phyloP scores from a whole-genome alignment of 2,113 vertebrate species.

The Scopus umbretta region DNA sequence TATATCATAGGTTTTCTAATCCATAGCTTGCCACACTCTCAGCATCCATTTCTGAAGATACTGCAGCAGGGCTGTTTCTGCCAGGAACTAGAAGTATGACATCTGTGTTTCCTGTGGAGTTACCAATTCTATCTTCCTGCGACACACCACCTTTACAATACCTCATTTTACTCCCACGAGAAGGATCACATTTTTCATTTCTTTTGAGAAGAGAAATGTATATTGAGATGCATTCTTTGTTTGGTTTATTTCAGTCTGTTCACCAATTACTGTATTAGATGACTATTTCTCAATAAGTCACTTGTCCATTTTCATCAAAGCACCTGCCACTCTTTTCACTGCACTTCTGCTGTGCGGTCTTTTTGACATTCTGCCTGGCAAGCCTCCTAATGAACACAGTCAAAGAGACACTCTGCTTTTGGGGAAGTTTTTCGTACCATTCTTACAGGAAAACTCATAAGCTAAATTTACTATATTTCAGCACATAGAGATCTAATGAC shows the following conservation, averaged over 20 bases:
- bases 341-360: rapidly evolving
- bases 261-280: neutral
- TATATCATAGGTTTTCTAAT: neutral
- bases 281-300: neutral
- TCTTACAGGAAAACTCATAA: neutral
- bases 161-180: neutral
- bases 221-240: neutral
- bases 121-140: neutral
- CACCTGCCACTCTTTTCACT: neutral
- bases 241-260: neutral
- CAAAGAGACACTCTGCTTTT: neutral
- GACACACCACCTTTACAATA: neutral
- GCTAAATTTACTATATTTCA: neutral
- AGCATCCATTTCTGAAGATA: neutral
- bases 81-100: neutral
- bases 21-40: neutral
- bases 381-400: neutral
- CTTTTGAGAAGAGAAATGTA: neutral
- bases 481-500: neutral
- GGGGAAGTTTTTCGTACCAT: neutral
- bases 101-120: neutral
- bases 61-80: neutral
- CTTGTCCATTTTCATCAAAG: neutral
- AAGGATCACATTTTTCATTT: neutral
- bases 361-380: neutral